These are phyloP conservation scores for Mellivora capensis DNA, from an alignment of 2,113 vertebrate species.

Conservation along the genomic window DNA sequence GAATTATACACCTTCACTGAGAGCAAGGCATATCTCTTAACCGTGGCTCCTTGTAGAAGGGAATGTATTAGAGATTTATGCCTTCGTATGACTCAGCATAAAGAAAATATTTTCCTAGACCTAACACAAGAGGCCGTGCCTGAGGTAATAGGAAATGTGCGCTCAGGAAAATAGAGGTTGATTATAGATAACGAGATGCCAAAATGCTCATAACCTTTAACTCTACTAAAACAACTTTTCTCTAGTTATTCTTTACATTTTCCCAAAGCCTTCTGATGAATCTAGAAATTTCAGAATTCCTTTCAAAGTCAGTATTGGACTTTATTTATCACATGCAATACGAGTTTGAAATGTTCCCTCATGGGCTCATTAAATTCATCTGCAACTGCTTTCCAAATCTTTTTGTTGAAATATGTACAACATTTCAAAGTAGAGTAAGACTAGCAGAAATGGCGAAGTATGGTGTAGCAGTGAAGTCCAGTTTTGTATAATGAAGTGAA, in stretches of 20 bases:
- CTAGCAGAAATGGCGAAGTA: conserved; percentile 22
- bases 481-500: conserved; percentile 39
- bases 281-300: background rate
- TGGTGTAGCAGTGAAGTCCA: background rate
- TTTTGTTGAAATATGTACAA: conserved; percentile 74
- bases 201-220: conserved; percentile 7
- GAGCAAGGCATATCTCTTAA: conserved; percentile 40
- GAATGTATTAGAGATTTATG: conserved; percentile 54
- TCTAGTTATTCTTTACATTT: conserved; percentile 39
- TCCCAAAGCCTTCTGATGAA: conserved; percentile 33
- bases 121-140: conserved; percentile 14
- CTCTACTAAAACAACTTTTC: conserved; percentile 17
- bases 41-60: conserved; percentile 55
- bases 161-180: background rate
- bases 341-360: conserved; percentile 66
- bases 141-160: background rate
- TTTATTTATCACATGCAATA: conserved; percentile 60
- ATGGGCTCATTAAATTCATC: conserved; percentile 74
- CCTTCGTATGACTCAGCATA: conserved; percentile 46
- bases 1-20: conserved; percentile 65
- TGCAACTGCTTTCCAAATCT: conserved; percentile 66
- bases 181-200: background rate
- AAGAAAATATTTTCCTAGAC: conserved; percentile 56
- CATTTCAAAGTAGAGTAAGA: conserved; percentile 59
- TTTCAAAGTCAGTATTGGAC: conserved; percentile 35